Evolutionary conservation across 2,888 invertebrate genomes (phyloP).

Genomic region (Drosophila monieri): DNA sequence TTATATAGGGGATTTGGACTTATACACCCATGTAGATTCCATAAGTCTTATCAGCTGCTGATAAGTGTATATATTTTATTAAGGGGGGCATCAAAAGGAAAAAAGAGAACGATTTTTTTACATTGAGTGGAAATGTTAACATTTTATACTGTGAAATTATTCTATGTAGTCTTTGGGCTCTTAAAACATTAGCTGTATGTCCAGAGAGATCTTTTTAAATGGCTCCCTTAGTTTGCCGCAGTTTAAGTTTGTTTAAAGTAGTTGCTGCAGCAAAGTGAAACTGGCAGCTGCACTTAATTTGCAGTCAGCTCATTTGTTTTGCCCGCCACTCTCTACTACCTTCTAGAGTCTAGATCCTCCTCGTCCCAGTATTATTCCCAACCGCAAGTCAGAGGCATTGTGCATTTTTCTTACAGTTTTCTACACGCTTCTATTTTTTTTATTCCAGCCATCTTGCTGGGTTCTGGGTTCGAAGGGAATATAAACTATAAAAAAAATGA

Average conservation of each 20-base stretch:
- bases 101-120: too few relatives aligned
- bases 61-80: too few relatives aligned
- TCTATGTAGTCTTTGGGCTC: conserved; percentile 1
- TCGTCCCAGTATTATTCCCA: not conserved
- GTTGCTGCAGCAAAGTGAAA: conserved; percentile 53
- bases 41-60: too few relatives aligned
- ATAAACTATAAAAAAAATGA: conserved; percentile 42
- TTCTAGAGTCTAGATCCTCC: not conserved
- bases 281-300: conserved; percentile 76
- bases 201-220: conserved; percentile 30
- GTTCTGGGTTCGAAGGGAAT: conserved; percentile 37
- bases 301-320: conserved; percentile 70
- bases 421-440: not conserved
- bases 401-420: conserved; percentile 26
- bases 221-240: conserved; percentile 55
- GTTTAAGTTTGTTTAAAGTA: conserved; percentile 63
- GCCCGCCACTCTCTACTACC: conserved; percentile 3
- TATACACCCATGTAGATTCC: too few relatives aligned
- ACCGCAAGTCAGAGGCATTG: conserved; percentile 22
- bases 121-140: too few relatives aligned
- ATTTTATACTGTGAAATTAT: too few relatives aligned
- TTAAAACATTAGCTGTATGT: conserved; percentile 38
- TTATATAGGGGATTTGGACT: not conserved
- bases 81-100: too few relatives aligned
- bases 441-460: conserved; percentile 10